Conservation (phyloP, 2,888 invertebrate genomes). For the Caenorhabditis imperialis region DNA sequence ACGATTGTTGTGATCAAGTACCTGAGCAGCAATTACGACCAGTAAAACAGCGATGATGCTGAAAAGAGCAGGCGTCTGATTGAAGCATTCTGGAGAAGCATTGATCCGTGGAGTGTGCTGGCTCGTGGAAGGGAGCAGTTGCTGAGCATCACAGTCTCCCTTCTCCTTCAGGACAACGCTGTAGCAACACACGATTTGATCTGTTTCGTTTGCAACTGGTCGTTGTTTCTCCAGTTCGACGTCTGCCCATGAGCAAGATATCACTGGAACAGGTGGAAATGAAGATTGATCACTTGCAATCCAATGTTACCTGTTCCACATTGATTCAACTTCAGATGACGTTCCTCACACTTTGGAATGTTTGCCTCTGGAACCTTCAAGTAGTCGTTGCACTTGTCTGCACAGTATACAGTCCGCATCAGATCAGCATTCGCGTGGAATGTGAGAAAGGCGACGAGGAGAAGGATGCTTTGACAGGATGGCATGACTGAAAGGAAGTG, state of each 20-base stretch:
- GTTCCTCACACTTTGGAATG: conserved; percentile 55
- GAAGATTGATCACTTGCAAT: too few relatives aligned
- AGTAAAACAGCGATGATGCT: conserved; percentile 30
- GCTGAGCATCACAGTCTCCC: conserved; percentile 59
- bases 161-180: conserved; percentile 56
- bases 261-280: too few relatives aligned
- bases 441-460: background rate
- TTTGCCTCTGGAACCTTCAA: conserved; percentile 52
- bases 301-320: conserved; percentile 64
- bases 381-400: conserved; percentile 57
- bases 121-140: conserved; percentile 4
- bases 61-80: conserved; percentile 39
- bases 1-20: background rate
- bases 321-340: conserved; percentile 54
- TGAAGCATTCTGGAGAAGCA: conserved; percentile 12
- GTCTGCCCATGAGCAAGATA: conserved; percentile 61
- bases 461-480: too few relatives aligned
- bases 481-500: conserved; percentile 14
- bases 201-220: conserved; percentile 49
- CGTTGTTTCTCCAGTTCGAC: conserved; percentile 57
- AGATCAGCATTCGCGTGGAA: conserved; percentile 27
- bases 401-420: conserved; percentile 57
- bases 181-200: conserved; percentile 61
- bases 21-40: conserved; percentile 27
- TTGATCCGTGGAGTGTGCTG: conserved; percentile 9